Conservation (phyloP, 1,140 invertebrate genomes). For the Gerris buenoi region DNA sequence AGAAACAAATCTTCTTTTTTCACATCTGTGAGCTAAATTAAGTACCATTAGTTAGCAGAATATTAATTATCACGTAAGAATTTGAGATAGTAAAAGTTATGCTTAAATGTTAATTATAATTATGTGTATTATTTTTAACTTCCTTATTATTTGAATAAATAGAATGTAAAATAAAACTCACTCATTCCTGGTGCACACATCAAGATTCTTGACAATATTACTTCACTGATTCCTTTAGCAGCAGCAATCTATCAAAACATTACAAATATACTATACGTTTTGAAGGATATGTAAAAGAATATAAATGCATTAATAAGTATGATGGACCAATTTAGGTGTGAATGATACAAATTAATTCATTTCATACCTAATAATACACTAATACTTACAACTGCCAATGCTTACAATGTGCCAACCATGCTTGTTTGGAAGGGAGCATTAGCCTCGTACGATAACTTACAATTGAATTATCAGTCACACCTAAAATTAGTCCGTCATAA, state of each 20-base stretch:
- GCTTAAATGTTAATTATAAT: background rate
- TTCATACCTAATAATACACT: too few relatives aligned
- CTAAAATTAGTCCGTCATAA: too few relatives aligned
- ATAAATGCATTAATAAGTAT: too few relatives aligned
- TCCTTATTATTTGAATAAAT: background rate
- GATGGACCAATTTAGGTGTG: too few relatives aligned
- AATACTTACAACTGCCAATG: too few relatives aligned
- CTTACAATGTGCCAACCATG: too few relatives aligned
- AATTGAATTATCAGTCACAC: too few relatives aligned
- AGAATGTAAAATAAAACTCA: slow-evolving; percentile 31
- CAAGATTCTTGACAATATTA: slow-evolving; percentile 66
- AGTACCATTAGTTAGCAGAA: background rate
- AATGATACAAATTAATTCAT: too few relatives aligned
- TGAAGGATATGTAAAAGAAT: too few relatives aligned
- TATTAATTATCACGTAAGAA: background rate
- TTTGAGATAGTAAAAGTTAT: background rate
- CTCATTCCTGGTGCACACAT: slow-evolving; percentile 86
- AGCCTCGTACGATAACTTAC: too few relatives aligned
- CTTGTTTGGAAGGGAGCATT: too few relatives aligned
- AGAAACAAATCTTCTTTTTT: background rate
- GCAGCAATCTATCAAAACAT: slow-evolving; percentile 48
- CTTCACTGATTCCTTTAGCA: slow-evolving; percentile 60
- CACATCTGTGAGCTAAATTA: background rate
- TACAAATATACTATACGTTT: too few relatives aligned
- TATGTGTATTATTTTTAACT: background rate